Percentiles rank a stretch among this genome's conserved stretches.
Evolutionary conservation across 2,888 invertebrate genomes (phyloP).

Genomic region (Epinotia nisella): DNA sequence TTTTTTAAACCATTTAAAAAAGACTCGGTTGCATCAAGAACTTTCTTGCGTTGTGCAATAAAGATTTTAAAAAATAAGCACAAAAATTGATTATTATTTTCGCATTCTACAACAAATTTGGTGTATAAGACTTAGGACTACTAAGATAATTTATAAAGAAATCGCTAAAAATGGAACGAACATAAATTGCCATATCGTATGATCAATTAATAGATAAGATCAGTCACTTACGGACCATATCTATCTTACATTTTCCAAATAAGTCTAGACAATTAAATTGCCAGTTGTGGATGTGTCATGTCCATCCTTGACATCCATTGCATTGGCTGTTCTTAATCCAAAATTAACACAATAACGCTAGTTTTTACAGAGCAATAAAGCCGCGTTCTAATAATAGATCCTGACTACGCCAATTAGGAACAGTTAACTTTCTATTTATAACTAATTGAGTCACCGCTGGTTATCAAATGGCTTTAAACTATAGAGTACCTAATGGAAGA

Average conservation of each 20-base stretch:
- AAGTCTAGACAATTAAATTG: background rate
- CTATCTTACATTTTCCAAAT: background rate
- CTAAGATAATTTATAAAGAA: no score
- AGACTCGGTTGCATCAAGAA: no score
- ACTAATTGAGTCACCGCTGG: conserved; percentile 27
- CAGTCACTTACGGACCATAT: background rate
- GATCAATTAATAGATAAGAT: background rate
- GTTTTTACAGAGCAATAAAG: conserved; percentile 39
- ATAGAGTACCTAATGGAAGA: background rate
- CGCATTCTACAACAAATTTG: no score
- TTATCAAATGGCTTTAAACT: conserved; percentile 10
- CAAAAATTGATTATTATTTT: no score
- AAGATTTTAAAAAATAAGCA: no score
- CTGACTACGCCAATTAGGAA: conserved; percentile 28
- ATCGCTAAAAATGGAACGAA: no score
- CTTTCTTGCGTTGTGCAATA: no score
- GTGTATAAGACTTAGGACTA: no score
- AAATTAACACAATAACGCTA: conserved; percentile 37
- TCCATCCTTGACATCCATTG: conserved; percentile 39
- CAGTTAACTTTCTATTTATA: conserved; percentile 43
- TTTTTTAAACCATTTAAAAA: no score
- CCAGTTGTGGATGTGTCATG: background rate
- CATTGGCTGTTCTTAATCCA: conserved; percentile 18
- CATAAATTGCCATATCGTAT: no score
- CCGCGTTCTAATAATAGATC: conserved; percentile 40